A percentile compares a stretch with the other conserved stretches of the same genome.
phyloP scores from a whole-genome alignment of 2,888 invertebrate genomes.

The Sclerodermus sp. region DNA sequence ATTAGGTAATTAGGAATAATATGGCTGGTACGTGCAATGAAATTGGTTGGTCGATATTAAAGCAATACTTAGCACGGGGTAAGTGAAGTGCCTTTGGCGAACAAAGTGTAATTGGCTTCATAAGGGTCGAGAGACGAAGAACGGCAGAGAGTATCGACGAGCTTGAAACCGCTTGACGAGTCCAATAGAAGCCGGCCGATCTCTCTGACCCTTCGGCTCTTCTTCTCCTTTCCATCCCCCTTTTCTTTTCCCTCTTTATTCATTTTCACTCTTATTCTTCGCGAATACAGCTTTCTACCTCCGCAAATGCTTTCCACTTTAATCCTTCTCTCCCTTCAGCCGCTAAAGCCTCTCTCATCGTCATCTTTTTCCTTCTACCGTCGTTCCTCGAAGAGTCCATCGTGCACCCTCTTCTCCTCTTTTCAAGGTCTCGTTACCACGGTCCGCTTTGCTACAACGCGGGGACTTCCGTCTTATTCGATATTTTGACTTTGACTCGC shows the following conservation, averaged over 20 bases:
- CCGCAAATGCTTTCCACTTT: neutral
- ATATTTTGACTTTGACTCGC: no score
- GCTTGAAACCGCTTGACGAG: conserved; percentile 47
- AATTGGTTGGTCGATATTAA: conserved; percentile 26
- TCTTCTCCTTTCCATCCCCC: conserved; percentile 13
- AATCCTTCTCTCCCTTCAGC: neutral
- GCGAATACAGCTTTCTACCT: conserved; percentile 1
- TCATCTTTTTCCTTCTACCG: no score
- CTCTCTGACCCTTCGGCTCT: conserved; percentile 4
- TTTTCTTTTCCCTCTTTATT: conserved; percentile 6
- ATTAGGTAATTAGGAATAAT: conserved; percentile 26
- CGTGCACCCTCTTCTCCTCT: no score
- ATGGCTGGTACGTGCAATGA: conserved; percentile 31
- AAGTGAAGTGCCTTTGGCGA: conserved; percentile 48
- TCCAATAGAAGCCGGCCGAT: conserved; percentile 44
- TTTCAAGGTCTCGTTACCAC: no score
- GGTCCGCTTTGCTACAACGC: no score
- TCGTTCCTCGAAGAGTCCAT: no score
- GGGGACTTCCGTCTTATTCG: no score
- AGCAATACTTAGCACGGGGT: no score
- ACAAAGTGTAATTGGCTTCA: conserved; percentile 51
- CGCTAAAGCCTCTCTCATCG: no score
- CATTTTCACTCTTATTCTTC: neutral
- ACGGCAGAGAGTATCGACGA: conserved; percentile 36
- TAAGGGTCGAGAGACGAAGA: conserved; percentile 43